Conservation (phyloP, 1,140 invertebrate genomes). For the Ericerus pela region DNA sequence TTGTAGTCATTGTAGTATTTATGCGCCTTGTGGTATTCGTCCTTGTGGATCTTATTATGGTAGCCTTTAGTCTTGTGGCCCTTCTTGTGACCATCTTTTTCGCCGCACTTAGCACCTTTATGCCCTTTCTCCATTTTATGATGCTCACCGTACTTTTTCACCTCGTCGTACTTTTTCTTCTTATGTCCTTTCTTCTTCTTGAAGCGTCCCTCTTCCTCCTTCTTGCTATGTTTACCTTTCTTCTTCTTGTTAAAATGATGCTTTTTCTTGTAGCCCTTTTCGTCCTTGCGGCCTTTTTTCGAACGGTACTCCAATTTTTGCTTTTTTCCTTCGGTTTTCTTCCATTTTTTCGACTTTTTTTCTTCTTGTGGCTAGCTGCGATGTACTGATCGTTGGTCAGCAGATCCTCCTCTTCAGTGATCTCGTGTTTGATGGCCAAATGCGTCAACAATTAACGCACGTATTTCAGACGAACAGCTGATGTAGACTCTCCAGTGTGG, state of each 20-base stretch:
- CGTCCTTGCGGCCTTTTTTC: conserved; percentile 45
- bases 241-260: conserved; percentile 51
- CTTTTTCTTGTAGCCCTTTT: conserved; percentile 48
- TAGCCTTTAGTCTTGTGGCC: conserved; percentile 57
- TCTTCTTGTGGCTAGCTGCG: conserved; percentile 17
- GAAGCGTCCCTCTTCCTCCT: conserved; percentile 51
- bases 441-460: too few relatives aligned
- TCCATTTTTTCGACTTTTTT: conserved; percentile 18
- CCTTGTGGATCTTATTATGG: conserved; percentile 62
- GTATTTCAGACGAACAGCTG: too few relatives aligned
- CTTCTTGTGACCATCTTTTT: conserved; percentile 44
- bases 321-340: conserved; percentile 45
- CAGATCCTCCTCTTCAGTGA: neutral
- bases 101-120: conserved; percentile 54
- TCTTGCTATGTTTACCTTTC: conserved; percentile 54
- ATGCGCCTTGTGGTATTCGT: conserved; percentile 68
- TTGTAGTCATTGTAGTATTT: conserved; percentile 69
- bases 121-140: conserved; percentile 57
- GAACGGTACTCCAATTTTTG: conserved; percentile 45
- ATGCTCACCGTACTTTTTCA: conserved; percentile 47
- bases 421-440: neutral
- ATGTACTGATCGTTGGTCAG: conserved; percentile 1
- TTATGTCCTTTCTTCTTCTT: conserved; percentile 55
- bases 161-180: conserved; percentile 57
- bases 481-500: too few relatives aligned